phyloP scores from a whole-genome alignment of 1,140 invertebrate genomes.

The Oryctes rhinoceros region DNA sequence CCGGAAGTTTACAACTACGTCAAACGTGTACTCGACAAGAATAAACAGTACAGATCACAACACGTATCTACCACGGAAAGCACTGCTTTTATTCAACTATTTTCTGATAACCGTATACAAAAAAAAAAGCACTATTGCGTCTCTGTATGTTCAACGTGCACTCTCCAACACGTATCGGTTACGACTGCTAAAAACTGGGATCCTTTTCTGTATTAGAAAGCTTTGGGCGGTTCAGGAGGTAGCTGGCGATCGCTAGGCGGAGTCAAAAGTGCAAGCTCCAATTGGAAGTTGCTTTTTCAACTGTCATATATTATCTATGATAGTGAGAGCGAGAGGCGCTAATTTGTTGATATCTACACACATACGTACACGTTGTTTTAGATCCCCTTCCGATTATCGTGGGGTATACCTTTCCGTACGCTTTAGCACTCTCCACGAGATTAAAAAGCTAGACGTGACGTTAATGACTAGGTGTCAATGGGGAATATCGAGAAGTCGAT shows the following conservation, averaged over 20 bases:
- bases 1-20: not conserved
- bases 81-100: not conserved
- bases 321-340: slow-evolving; percentile 39
- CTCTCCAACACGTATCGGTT: slow-evolving; percentile 32
- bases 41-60: not conserved
- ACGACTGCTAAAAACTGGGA: slow-evolving; percentile 38
- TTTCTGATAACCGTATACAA: slow-evolving; percentile 4
- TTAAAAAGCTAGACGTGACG: slow-evolving; percentile 2
- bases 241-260: slow-evolving; percentile 33
- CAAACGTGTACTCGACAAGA: not conserved
- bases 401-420: not conserved
- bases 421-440: slow-evolving; percentile 1
- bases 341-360: slow-evolving; percentile 39
- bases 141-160: slow-evolving; percentile 22
- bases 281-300: slow-evolving; percentile 40
- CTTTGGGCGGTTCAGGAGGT: slow-evolving; percentile 35
- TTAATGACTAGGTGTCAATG: slow-evolving; percentile 17
- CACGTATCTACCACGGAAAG: slow-evolving; percentile 13
- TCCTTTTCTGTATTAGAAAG: slow-evolving; percentile 41
- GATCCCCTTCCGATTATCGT: slow-evolving; percentile 35
- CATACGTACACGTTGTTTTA: not conserved
- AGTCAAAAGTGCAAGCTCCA: slow-evolving; percentile 36
- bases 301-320: slow-evolving; percentile 30
- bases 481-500: slow-evolving; percentile 24
- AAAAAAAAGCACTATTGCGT: not conserved